Evolutionary conservation across 2,113 vertebrate species (phyloP).

Genomic region (Vulpes lagopus): DNA sequence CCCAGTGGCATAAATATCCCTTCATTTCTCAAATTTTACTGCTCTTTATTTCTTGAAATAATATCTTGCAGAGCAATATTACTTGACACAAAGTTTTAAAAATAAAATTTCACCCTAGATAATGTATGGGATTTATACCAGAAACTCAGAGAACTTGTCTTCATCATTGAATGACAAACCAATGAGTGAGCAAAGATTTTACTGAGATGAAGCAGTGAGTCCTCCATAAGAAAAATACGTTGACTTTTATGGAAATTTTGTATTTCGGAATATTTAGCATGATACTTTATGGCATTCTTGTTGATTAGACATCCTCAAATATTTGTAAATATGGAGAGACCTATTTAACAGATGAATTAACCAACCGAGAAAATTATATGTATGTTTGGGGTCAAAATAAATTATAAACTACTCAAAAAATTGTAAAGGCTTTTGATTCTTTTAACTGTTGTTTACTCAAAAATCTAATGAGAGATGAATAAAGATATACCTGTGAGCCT

Average conservation of each 20-base stretch:
- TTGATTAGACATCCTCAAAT: neutral
- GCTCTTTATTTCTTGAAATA: constrained; percentile 11
- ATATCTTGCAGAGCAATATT: neutral
- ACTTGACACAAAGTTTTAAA: neutral
- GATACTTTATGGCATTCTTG: neutral
- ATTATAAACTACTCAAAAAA: neutral
- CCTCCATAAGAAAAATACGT: neutral
- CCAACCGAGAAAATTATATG: neutral
- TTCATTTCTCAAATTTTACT: neutral
- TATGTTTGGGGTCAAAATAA: neutral
- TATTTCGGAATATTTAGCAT: neutral
- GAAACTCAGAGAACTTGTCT: neutral
- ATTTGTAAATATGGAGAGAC: neutral
- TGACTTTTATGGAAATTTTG: neutral
- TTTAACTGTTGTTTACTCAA: neutral
- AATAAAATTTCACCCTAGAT: neutral
- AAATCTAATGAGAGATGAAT: neutral
- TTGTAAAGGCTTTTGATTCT: neutral
- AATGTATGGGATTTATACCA: neutral
- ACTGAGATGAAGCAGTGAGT: neutral
- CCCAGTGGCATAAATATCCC: neutral
- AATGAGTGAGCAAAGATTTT: constrained; percentile 26
- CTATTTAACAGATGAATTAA: constrained; percentile 7
- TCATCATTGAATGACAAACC: neutral
- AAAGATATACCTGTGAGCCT: neutral